Evolutionary conservation across 1,140 invertebrate species (phyloP).

Genomic region (Mactra quadrangularis): DNA sequence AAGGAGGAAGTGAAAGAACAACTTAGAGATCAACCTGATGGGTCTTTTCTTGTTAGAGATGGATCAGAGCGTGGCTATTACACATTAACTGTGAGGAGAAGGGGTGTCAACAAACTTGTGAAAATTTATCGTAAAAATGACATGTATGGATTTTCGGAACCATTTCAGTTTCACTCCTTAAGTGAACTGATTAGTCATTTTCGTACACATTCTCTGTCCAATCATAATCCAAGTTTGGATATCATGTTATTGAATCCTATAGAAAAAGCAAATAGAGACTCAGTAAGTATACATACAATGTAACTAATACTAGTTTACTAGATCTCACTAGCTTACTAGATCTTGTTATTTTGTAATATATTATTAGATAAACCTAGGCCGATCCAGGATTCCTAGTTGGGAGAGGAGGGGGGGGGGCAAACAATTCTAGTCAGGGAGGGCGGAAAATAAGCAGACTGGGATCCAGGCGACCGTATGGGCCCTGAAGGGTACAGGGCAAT

Average conservation of each 20-base stretch:
- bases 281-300: too few species aligned
- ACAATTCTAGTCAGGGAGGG: neutral
- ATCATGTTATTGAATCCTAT: slow-evolving; percentile 95
- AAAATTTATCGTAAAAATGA: slow-evolving; percentile 96
- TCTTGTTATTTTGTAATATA: neutral
- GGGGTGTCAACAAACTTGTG: slow-evolving; percentile 97
- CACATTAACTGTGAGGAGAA: slow-evolving; percentile 95
- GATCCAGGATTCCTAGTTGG: too few species aligned
- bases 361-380: neutral
- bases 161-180: slow-evolving; percentile 95
- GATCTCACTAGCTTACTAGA: neutral
- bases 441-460: neutral
- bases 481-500: neutral
- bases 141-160: slow-evolving; percentile 94
- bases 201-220: slow-evolving; percentile 90
- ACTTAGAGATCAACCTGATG: slow-evolving; percentile 94
- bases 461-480: neutral
- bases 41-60: slow-evolving; percentile 98
- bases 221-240: slow-evolving; percentile 96
- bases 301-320: too few species aligned
- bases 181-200: slow-evolving; percentile 96
- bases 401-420: neutral
- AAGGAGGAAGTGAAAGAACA: slow-evolving; percentile 92
- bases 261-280: slow-evolving; percentile 24
- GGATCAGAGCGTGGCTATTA: slow-evolving; percentile 95